Evolutionary conservation across 2,888 invertebrate genomes (phyloP), one percentile per base, ranked within the genome.

Genomic region (Quadroppia sp.): DNA sequence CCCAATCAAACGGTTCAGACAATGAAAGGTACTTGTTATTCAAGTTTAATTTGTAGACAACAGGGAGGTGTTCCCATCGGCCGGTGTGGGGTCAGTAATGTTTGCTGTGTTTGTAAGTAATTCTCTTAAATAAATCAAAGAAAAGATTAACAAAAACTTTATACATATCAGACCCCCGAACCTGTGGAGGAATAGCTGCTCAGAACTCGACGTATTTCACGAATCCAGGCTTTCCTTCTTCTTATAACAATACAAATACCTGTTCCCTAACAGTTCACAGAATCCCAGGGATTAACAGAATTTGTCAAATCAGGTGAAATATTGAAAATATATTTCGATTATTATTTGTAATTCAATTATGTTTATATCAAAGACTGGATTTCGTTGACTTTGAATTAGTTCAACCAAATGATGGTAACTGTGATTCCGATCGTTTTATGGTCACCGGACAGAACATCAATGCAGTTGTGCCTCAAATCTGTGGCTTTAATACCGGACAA

Each of bases 121-220:
- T 50, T 30, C 17, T 56, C 3, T 30, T 28, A 25, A 30, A 25
- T 25, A 25, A 53, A 23, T 53, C 6, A 53, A 25, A 1, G 13
- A n/a, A 2, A 53, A 50, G 4, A 50, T n/a, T 11, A 50, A n/a
- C 23, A 23, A 36, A 20, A 15, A 15, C n/a, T 36, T 53, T 7
- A 32, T n/a, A 36, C 4, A 36, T 9, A 36, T 36, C 32, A 77
- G 77, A 76, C 74, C 77, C 76, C 48, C 71, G 76, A 59, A 76
- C 76, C 17, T 94, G 93, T 78, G 92, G 91, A 0, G 89, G 89
- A 70, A 86, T 88, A 0, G 88, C 90, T 0, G 85, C 87, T 0
- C 89, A 90, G 80, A 94, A 94, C 81, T 89, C 89, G 1, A 92
- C 93, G 0, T 92, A 92, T 80, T 93, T 93, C 81, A 91, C 92